These are phyloP conservation scores for Canis aureus DNA, from an alignment of 2,113 vertebrate species.

Conservation along the genomic window DNA sequence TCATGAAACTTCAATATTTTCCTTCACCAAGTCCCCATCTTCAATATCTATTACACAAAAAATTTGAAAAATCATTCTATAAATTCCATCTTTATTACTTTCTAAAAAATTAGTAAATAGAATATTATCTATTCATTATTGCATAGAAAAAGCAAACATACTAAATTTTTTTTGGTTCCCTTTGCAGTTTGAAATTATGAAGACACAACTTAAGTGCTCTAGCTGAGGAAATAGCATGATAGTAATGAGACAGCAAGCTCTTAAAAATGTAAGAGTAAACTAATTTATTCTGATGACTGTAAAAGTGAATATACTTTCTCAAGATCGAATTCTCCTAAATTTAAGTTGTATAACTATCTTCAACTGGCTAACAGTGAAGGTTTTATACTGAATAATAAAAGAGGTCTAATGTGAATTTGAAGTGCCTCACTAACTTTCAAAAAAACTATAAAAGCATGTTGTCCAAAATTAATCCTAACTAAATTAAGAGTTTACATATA, in stretches of 20 bases:
- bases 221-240: neutral
- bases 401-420: neutral
- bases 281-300: neutral
- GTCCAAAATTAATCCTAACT: neutral
- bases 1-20: neutral
- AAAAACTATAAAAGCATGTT: neutral
- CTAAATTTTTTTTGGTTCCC: neutral
- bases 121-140: neutral
- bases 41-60: neutral
- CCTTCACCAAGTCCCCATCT: neutral
- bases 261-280: neutral
- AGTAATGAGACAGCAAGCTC: neutral
- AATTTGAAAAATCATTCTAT: neutral
- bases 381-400: constrained; percentile 1
- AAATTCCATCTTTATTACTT: neutral
- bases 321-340: neutral
- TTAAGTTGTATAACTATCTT: neutral
- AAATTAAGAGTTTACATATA: constrained; percentile 29
- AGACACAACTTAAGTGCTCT: neutral
- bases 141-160: neutral
- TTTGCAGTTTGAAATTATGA: neutral
- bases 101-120: neutral
- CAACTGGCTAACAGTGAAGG: neutral
- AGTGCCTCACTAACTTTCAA: neutral
- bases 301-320: neutral